phyloP scores from a whole-genome alignment of 2,888 invertebrate genomes.

The Pollenia angustigena region DNA sequence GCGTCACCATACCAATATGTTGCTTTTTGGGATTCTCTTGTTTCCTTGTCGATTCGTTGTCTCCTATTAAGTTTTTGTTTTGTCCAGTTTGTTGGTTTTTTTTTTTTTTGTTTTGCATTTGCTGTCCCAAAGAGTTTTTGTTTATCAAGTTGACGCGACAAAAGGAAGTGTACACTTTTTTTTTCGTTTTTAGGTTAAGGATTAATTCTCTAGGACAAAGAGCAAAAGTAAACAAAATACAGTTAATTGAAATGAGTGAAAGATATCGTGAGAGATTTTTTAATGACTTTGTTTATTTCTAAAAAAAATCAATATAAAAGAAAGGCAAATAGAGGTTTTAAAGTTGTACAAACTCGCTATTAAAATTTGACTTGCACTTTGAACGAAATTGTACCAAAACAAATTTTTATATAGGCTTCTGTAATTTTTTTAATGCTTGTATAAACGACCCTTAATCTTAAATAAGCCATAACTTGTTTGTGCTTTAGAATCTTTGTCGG shows the following conservation, averaged over 20 bases:
- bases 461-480: too few species aligned
- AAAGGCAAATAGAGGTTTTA: too few species aligned
- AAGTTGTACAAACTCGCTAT: too few species aligned
- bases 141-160: slow-evolving; percentile 52
- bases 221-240: slow-evolving; percentile 15
- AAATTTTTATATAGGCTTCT: too few species aligned
- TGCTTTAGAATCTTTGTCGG: too few species aligned
- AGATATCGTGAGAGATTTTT: slow-evolving; percentile 43
- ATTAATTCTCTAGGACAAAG: slow-evolving; percentile 34
- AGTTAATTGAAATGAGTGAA: slow-evolving; percentile 12
- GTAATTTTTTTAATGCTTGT: too few species aligned
- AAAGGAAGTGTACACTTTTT: slow-evolving; percentile 37
- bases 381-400: too few species aligned
- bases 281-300: not conserved
- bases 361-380: too few species aligned
- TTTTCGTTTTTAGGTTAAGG: not conserved
- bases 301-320: too few species aligned
- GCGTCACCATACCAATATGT: slow-evolving; percentile 44
- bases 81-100: slow-evolving; percentile 3
- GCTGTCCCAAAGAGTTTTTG: slow-evolving; percentile 33
- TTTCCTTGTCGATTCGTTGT: not conserved
- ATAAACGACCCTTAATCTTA: too few species aligned
- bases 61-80: slow-evolving; percentile 24
- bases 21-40: not conserved
- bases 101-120: slow-evolving; percentile 2